Conservation (phyloP, 1,140 invertebrate genomes). For the Pogonognathellus flavescens region DNA sequence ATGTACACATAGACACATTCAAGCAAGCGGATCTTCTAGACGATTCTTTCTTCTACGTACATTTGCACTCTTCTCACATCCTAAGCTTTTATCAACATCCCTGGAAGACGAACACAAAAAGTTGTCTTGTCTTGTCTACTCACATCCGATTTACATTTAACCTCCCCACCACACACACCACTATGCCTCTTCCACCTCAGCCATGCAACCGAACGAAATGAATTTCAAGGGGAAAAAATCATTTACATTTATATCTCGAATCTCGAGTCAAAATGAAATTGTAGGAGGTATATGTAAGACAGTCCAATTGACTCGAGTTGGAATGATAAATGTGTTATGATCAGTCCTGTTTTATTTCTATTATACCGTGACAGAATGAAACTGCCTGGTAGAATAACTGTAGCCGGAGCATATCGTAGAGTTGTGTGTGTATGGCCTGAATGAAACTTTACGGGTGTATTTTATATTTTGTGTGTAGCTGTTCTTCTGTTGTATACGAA, state of each 20-base stretch:
- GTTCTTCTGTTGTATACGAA: no score
- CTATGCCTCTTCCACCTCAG: no score
- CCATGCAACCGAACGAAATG: neutral
- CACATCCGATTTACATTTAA: conserved; percentile 23
- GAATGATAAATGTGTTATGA: conserved; percentile 41
- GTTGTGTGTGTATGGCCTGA: neutral
- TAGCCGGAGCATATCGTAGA: no score
- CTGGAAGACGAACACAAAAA: neutral
- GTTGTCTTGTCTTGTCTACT: conserved; percentile 9
- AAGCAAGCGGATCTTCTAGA: conserved; percentile 22
- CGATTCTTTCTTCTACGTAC: neutral
- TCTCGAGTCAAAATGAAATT: conserved; percentile 8
- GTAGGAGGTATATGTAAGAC: neutral
- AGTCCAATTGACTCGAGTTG: conserved; percentile 23
- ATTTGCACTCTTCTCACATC: conserved; percentile 30
- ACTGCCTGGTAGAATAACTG: neutral
- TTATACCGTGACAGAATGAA: conserved; percentile 19
- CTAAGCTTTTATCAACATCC: conserved; percentile 36
- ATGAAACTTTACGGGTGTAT: no score
- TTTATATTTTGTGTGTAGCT: no score
- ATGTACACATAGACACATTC: neutral
- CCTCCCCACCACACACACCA: no score
- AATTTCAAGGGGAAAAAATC: conserved; percentile 27
- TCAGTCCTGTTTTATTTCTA: conserved; percentile 17
- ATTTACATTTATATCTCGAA: conserved; percentile 37